Evolutionary conservation across 2,797 vertebrate species (phyloP).

Genomic region (Argentina silus): DNA sequence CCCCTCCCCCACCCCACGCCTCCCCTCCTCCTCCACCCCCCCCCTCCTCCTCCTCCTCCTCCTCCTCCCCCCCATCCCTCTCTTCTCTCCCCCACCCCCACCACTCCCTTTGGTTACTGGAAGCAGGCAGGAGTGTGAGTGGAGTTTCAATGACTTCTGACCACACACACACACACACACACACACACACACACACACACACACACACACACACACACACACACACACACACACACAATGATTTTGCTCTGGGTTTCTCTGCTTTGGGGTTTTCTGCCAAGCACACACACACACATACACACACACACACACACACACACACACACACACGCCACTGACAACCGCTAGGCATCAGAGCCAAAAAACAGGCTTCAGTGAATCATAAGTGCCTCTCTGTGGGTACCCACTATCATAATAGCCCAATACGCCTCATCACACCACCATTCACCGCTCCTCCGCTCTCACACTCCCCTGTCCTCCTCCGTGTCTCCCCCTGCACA

Average conservation of each 20-base stretch:
- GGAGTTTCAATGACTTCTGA: slow-evolving; percentile 70
- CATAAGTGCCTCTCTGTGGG: slow-evolving; percentile 15
- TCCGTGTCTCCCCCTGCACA: slow-evolving; percentile 14
- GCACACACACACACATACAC: slow-evolving; percentile 6
- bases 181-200: slow-evolving; percentile 17
- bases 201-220: slow-evolving; percentile 7
- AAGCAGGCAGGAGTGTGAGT: slow-evolving; percentile 65
- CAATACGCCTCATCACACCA: slow-evolving; percentile 7
- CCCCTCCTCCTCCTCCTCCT: too few relatives aligned
- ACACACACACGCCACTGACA: not conserved
- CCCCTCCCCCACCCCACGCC: too few relatives aligned
- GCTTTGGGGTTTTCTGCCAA: not conserved
- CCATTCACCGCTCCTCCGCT: not conserved
- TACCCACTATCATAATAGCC: slow-evolving; percentile 18
- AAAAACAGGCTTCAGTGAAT: slow-evolving; percentile 32
- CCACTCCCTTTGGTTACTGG: slow-evolving; percentile 28
- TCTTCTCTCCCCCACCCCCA: slow-evolving; percentile 27
- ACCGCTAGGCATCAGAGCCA: slow-evolving; percentile 24
- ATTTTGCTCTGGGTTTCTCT: not conserved
- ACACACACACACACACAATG: not conserved
- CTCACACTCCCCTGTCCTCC: not conserved
- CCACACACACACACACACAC: slow-evolving; percentile 33
- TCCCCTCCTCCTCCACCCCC: too few relatives aligned
- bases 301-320: not conserved
- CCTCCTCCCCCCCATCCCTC: too few relatives aligned